Evolutionary conservation across 2,888 invertebrate species (phyloP).

Genomic region (Plagodis pulveraria): DNA sequence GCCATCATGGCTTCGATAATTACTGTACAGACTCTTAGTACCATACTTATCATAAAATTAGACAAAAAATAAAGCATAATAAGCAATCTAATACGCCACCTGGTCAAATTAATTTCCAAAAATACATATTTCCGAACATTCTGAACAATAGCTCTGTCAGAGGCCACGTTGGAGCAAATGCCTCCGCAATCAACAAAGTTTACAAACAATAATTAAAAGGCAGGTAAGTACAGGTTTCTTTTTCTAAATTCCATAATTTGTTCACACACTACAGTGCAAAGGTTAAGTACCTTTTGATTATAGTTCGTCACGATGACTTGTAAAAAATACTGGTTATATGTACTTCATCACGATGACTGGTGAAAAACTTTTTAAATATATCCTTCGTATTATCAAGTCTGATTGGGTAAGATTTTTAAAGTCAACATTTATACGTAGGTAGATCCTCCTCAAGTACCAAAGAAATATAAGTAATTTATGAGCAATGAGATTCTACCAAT

Average conservation of each 20-base stretch:
- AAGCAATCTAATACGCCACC: slow-evolving; percentile 17
- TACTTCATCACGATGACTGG: too few species aligned
- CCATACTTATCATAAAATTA: too few species aligned
- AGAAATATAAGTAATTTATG: too few species aligned
- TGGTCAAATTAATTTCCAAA: slow-evolving; percentile 21
- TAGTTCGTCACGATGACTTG: slow-evolving; percentile 21
- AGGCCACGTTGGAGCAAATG: slow-evolving; percentile 7
- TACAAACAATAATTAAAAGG: slow-evolving; percentile 15
- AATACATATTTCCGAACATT: slow-evolving; percentile 11
- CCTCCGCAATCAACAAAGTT: slow-evolving; percentile 14
- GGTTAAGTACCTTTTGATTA: not conserved
- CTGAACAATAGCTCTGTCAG: slow-evolving; percentile 29
- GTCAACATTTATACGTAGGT: not conserved
- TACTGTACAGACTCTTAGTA: too few species aligned
- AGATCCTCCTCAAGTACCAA: too few species aligned
- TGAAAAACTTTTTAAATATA: slow-evolving; percentile 25
- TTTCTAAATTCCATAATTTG: slow-evolving; percentile 23
- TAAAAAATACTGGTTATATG: too few species aligned
- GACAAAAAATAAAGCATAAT: too few species aligned
- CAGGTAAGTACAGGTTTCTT: not conserved
- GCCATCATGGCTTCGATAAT: too few species aligned
- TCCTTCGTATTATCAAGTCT: slow-evolving; percentile 26
- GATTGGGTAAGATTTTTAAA: slow-evolving; percentile 37
- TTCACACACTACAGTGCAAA: not conserved
- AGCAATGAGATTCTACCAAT: too few species aligned